Conservation (phyloP, 2,113 vertebrate genomes). For the Sciurus niger region DNA sequence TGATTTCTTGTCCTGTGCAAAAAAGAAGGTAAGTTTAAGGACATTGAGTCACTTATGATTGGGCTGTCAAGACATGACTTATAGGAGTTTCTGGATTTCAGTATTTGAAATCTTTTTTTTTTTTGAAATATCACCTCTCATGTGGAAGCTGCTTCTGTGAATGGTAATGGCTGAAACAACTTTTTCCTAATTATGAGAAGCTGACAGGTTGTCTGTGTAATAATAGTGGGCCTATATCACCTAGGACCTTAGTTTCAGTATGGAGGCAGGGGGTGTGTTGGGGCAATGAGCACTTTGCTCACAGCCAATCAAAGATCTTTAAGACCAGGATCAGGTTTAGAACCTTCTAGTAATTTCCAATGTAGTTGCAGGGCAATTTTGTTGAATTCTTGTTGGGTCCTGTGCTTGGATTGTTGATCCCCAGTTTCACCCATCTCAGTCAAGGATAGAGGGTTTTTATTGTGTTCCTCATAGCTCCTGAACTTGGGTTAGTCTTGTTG, state of each 20-base stretch:
- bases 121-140: not conserved
- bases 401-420: not conserved
- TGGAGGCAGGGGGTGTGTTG: not conserved
- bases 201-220: not conserved
- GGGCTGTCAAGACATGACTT: not conserved
- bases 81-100: not conserved
- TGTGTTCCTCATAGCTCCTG: not conserved
- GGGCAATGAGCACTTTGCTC: not conserved
- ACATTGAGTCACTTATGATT: conserved; percentile 8
- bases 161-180: not conserved
- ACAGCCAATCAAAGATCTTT: not conserved
- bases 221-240: not conserved
- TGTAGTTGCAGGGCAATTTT: not conserved
- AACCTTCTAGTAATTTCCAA: not conserved
- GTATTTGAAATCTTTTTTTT: conserved; percentile 28
- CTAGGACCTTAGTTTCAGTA: not conserved
- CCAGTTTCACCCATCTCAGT: not conserved
- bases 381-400: not conserved
- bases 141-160: not conserved
- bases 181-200: conserved; percentile 33
- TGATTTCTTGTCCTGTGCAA: conserved; percentile 12
- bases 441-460: not conserved
- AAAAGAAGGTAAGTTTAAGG: not conserved
- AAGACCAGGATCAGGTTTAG: not conserved
- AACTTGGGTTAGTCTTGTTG: not conserved